Evolutionary conservation across 1,140 invertebrate genomes (phyloP).

Genomic region (Pachypeltis micranthus): DNA sequence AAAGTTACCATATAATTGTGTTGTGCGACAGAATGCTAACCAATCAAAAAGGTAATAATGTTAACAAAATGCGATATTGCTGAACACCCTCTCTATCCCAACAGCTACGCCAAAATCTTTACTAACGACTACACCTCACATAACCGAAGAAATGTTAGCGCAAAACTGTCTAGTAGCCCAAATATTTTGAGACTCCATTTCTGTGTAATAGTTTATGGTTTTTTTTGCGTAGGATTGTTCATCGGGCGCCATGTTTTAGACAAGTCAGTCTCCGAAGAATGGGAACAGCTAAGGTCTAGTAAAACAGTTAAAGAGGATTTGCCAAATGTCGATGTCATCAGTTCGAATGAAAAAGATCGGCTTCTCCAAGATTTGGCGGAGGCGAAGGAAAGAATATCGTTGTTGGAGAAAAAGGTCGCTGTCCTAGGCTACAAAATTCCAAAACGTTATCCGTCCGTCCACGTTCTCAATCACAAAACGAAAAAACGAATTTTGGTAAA

Average conservation of each 20-base stretch:
- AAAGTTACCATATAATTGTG: too few relatives aligned
- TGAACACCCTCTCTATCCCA: too few relatives aligned
- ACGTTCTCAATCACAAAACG: slow-evolving; percentile 79
- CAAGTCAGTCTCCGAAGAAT: neutral
- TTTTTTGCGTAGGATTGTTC: neutral
- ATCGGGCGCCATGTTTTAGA: neutral
- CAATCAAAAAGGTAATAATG: too few relatives aligned
- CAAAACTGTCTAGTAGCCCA: too few relatives aligned
- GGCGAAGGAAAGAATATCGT: slow-evolving; percentile 47
- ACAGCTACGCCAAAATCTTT: too few relatives aligned
- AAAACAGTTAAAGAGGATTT: neutral
- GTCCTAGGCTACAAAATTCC: slow-evolving; percentile 57
- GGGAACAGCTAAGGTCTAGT: neutral
- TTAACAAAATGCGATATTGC: too few relatives aligned
- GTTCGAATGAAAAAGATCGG: neutral
- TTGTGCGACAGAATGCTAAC: too few relatives aligned
- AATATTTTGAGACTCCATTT: too few relatives aligned
- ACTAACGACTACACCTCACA: too few relatives aligned
- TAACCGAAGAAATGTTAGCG: too few relatives aligned
- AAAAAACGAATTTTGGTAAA: slow-evolving; percentile 70
- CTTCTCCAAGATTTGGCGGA: slow-evolving; percentile 13
- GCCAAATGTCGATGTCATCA: neutral
- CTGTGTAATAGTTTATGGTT: too few relatives aligned
- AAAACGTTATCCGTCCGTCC: slow-evolving; percentile 80
- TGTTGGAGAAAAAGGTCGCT: slow-evolving; percentile 57